A percentile compares a stretch with the other conserved stretches of the same genome.
These are phyloP conservation scores for Ploceus nigricollis DNA, from an alignment of 2,113 vertebrate genomes.

Conservation along the genomic window DNA sequence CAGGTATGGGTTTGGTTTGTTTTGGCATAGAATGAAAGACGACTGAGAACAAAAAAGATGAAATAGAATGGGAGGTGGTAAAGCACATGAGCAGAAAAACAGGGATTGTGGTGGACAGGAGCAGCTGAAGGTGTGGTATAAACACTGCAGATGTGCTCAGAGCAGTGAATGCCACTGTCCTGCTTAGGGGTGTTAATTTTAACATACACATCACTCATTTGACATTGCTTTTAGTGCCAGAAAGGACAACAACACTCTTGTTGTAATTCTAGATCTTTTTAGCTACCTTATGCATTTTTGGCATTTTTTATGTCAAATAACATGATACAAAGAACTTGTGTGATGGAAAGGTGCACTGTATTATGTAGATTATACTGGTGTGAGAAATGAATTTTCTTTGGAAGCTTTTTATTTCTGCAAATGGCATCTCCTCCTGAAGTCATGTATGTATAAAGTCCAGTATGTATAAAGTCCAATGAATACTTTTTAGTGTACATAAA, in stretches of 20 bases:
- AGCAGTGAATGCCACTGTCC: neutral
- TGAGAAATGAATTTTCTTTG: neutral
- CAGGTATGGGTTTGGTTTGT: neutral
- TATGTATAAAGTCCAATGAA: neutral
- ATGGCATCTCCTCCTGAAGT: neutral
- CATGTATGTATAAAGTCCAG: neutral
- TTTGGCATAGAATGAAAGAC: neutral
- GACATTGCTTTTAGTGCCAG: neutral
- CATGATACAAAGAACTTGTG: neutral
- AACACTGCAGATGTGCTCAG: neutral
- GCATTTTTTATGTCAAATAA: neutral
- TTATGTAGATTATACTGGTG: neutral
- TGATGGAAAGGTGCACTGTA: neutral
- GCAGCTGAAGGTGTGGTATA: neutral
- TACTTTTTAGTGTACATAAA: neutral
- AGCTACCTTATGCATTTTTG: neutral
- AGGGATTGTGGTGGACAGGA: neutral
- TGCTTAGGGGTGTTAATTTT: neutral
- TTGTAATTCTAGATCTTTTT: neutral
- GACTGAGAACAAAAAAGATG: neutral
- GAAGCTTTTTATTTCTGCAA: neutral
- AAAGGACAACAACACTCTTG: neutral
- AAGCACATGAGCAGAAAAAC: neutral
- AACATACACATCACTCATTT: neutral
- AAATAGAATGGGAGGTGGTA: neutral